Percentiles rank a stretch among this genome's conserved stretches.
Conservation (phyloP, 2,797 vertebrate genomes). For the Galaxias olidus region DNA sequence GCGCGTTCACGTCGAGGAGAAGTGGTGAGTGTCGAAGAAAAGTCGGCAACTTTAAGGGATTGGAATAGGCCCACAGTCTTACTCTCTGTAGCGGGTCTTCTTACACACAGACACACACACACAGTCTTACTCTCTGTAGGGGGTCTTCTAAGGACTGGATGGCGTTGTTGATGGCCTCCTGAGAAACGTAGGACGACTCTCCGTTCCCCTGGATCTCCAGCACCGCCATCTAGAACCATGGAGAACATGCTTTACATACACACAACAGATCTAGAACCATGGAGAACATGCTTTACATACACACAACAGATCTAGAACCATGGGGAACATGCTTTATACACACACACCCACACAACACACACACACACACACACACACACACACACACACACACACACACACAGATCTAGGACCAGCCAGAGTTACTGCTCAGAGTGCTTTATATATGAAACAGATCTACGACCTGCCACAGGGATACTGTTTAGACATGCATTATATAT, state of each 20-base stretch:
- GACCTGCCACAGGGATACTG: no score
- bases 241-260: neutral
- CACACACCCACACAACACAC: no score
- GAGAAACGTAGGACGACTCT: conserved; percentile 90
- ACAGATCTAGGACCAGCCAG: neutral
- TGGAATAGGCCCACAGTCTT: no score
- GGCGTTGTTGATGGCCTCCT: conserved; percentile 92
- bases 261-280: no score
- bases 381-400: conserved; percentile 10
- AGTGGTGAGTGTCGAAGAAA: no score
- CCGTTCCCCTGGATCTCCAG: conserved; percentile 97
- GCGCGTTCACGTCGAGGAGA: no score
- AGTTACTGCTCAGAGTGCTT: no score
- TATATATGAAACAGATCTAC: neutral
- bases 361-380: conserved; percentile 1
- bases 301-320: no score
- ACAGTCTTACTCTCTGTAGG: conserved; percentile 85
- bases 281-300: neutral
- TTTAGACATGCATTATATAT: no score
- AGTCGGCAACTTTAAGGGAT: no score
- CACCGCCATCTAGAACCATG: conserved; percentile 87
- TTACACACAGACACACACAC: neutral
- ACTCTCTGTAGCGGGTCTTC: no score
- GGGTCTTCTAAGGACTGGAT: conserved; percentile 94
- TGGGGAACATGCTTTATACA: neutral